Percentiles rank a stretch among this genome's conserved stretches.
phyloP scores from a whole-genome alignment of 30 jellyfish, hydroid and myxozoan genomes.

The Catostylus mosaicus region DNA sequence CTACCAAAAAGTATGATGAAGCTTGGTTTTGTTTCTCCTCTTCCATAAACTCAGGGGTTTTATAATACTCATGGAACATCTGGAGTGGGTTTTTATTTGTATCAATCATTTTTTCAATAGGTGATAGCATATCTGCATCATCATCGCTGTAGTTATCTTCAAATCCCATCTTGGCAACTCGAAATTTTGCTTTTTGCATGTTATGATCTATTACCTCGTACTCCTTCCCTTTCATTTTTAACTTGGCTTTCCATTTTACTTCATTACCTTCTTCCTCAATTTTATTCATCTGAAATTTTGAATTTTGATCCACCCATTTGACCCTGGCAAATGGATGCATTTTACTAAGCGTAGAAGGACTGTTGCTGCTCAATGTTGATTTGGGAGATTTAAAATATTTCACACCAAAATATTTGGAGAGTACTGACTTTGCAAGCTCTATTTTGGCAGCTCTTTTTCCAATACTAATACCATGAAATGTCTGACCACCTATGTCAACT shows the following conservation, averaged over 20 bases:
- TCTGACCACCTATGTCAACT: slow-evolving; percentile 57
- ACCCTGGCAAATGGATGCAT: slow-evolving; percentile 64
- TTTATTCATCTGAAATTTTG: slow-evolving; percentile 16
- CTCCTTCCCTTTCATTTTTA: slow-evolving; percentile 67
- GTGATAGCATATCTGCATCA: slow-evolving; percentile 27
- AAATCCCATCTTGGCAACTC: slow-evolving; percentile 78
- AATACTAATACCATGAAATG: slow-evolving; percentile 77
- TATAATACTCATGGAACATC: slow-evolving; percentile 75
- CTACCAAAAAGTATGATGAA: slow-evolving; percentile 33
- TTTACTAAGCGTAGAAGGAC: slow-evolving; percentile 26
- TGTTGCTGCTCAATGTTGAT: slow-evolving; percentile 20
- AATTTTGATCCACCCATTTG: slow-evolving; percentile 47
- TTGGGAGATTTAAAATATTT: slow-evolving; percentile 49
- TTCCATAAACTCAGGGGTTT: slow-evolving; percentile 55
- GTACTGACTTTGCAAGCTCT: slow-evolving; percentile 80
- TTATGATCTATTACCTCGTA: slow-evolving; percentile 42
- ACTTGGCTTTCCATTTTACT: slow-evolving; percentile 51
- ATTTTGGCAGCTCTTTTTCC: slow-evolving; percentile 84
- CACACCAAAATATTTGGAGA: slow-evolving; percentile 65
- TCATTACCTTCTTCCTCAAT: slow-evolving; percentile 45
- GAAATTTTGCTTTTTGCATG: slow-evolving; percentile 68
- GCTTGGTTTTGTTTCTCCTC: slow-evolving; percentile 30
- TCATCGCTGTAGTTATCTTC: slow-evolving; percentile 37
- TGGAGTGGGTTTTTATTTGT: slow-evolving; percentile 67
- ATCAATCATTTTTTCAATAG: slow-evolving; percentile 41